A percentile compares a stretch with the other conserved stretches of the same genome.
phyloP scores from a whole-genome alignment of 2,113 vertebrate species.

The Neotragus moschatus region DNA sequence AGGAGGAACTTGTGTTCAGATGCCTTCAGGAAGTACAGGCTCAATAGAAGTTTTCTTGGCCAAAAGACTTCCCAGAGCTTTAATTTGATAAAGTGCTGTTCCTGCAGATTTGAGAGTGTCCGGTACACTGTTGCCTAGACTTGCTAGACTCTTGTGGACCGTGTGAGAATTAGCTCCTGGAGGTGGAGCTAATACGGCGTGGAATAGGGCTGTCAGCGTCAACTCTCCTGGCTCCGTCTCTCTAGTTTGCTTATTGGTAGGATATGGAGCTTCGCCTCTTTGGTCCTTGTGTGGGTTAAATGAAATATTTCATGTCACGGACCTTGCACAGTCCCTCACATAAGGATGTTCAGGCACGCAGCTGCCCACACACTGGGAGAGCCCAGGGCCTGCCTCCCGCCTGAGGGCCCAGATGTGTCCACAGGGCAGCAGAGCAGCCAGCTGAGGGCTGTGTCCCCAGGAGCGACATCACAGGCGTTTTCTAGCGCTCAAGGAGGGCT shows the following conservation, averaged over 20 bases:
- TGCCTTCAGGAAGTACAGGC: background rate
- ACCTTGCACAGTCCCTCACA: background rate
- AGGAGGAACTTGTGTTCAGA: background rate
- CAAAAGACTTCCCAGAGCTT: background rate
- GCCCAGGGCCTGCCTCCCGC: background rate
- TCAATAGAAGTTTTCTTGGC: background rate
- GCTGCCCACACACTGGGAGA: background rate
- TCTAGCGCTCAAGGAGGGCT: background rate
- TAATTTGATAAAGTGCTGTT: background rate
- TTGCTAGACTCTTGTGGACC: background rate
- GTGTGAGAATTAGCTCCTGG: background rate
- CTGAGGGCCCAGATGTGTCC: rapidly evolving
- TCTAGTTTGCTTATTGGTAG: background rate
- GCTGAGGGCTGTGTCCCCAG: background rate
- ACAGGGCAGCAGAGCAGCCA: too few species aligned
- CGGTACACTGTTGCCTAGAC: background rate
- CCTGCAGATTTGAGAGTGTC: background rate
- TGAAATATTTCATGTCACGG: background rate
- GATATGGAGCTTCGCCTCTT: background rate
- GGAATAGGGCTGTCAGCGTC: rapidly evolving
- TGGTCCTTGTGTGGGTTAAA: background rate
- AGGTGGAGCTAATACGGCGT: background rate
- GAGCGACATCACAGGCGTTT: rapidly evolving
- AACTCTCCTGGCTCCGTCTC: background rate
- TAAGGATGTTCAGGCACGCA: background rate